phyloP scores from a whole-genome alignment of 2,797 vertebrate species.

The Tamandua tetradactyla region DNA sequence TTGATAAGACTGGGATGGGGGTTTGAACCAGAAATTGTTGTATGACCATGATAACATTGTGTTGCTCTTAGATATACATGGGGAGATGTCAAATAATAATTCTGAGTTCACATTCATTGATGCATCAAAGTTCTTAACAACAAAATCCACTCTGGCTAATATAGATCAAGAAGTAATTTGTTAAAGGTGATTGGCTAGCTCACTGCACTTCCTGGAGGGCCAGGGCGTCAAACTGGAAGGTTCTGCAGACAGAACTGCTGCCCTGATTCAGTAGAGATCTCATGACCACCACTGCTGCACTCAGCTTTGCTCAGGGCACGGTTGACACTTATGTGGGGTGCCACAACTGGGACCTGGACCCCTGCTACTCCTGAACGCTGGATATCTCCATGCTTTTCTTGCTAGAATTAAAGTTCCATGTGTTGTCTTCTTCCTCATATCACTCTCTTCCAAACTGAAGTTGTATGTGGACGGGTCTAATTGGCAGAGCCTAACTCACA shows the following conservation, averaged over 20 bases:
- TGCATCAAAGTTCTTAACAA: neutral
- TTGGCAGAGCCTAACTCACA: neutral
- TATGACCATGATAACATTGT: too few relatives aligned
- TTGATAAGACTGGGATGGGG: too few relatives aligned
- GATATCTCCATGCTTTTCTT: neutral
- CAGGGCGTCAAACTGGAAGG: neutral
- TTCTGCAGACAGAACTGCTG: neutral
- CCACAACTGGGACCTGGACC: neutral
- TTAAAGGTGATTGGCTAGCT: neutral
- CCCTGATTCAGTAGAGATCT: neutral
- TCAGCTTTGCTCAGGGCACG: neutral
- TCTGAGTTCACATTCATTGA: too few relatives aligned
- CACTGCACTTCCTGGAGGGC: neutral
- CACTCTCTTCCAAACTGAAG: neutral
- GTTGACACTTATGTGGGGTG: accelerated
- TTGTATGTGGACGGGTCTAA: neutral
- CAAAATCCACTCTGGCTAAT: neutral
- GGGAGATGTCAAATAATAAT: too few relatives aligned
- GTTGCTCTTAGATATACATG: too few relatives aligned
- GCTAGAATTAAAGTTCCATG: neutral
- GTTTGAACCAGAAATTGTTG: too few relatives aligned
- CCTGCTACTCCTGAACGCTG: neutral
- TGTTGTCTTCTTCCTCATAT: neutral
- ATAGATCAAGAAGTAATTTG: neutral
- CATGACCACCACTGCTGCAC: neutral